Base-by-base conservation (phyloP, 53 echinoderm and acorn worm species). In the Patiria pectinifera region DNA sequence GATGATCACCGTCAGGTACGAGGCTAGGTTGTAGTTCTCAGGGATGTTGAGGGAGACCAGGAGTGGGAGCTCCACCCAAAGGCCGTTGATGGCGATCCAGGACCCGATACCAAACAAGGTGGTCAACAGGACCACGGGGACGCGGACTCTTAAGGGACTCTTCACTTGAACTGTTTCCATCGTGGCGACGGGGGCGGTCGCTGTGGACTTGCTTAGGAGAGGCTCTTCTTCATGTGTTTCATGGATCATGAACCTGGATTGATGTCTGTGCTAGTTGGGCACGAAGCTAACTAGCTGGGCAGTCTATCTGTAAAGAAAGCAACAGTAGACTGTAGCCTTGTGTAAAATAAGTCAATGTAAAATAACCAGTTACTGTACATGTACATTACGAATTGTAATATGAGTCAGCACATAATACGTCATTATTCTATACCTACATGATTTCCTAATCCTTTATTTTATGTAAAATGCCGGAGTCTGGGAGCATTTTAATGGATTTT, bases 11-110 rank as follows among this genome's bases (percentile, higher is more conserved):
- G 96, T 94, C 25, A 99, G 87, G 81, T 97, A 97, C 14, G 99
- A 97, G 15, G 97, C 94, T 23, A 99, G 84, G 63, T 93, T 93
- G 93, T 93, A 99, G 70, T 94, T 94, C 78, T 99, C 99, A 1
- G 99, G 99, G 60, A 99, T 94, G 5, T 95, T 92, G 3, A 96
- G 79, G 0, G 95, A 79, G 13, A 99, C 99, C 81, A 99, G 60
- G 11, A 99, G 93, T 4, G 99, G 99, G 6, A 99, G 96, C 82
- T 99, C 95, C 24, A 99, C 99, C 99, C 97, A 99, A 0, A 99
- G 82, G 25, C 97, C 99, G 59, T 99, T 99, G 84, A 99, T 94
- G 86, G 96, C 96, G 19, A 99, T 92, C 99, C 99, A 99, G 53
- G 99, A 96, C 25, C 96, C 97, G 21, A 93, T 92, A 4, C 99